Base-by-base conservation (phyloP, 2,888 invertebrate species). In the Deilephila porcellus region DNA sequence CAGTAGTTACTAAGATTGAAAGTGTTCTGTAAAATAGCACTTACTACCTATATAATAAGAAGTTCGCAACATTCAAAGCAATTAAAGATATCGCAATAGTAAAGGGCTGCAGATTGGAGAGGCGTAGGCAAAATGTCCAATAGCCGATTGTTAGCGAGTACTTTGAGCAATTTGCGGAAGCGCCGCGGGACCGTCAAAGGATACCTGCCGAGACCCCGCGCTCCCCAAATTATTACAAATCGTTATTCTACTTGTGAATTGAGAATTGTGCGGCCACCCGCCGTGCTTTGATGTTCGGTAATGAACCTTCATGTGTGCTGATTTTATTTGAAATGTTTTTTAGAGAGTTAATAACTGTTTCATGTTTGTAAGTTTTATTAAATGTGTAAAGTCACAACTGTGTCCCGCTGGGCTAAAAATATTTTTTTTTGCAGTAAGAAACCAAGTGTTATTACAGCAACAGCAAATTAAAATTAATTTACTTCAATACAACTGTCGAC, bases 101-200 rank as follows among this genome's bases (percentile, higher is more conserved):
- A n/a, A 56, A 56, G 53, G 53, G 45, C 11, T 45, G 45, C 11
- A 45, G 37, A 37, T 45, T 45, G 8, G 45, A 17, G 25, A 45
- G 20, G 53, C n/a, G 34, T 29, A 34, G 52, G 59, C 52, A 74
- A 72, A 74, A 72, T 72, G 74, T 60, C 60, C 77, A 77, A 76
- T 77, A 79, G 80, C 76, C 84, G 86, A 86, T 86, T 85, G 85
- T 79, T 79, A 77, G 5, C 72, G 78, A 63, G 73, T 73, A 78
- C 87, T 87, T 87, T 86, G 85, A 83, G 81, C 86, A 87, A 87
- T 87, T 87, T 85, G 81, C 78, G 75, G 60, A 53, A 32, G 53
- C 45, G 11, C 64, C 14, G 4, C 37, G 20, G 25, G 45, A 45
- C 14, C 45, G 45, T 67, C 67, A 67, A 67, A 67, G 52, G 67